phyloP scores from a whole-genome alignment of 2,888 invertebrate species.

The Drosophila pseudotakahashii region DNA sequence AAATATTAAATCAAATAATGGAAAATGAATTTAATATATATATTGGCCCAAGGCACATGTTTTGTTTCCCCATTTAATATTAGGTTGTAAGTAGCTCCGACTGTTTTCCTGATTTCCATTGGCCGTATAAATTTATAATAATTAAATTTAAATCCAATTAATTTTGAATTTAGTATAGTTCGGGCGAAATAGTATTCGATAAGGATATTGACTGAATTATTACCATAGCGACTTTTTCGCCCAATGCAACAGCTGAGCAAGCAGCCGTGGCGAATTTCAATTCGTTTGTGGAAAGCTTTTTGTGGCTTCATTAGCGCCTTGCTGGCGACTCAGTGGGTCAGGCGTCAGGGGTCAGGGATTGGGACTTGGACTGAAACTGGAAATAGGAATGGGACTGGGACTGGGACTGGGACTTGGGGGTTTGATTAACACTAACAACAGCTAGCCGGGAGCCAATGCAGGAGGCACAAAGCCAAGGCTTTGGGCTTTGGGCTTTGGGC shows the following conservation, averaged over 20 bases:
- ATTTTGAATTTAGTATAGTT: too few relatives aligned
- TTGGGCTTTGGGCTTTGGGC: slow-evolving; percentile 12
- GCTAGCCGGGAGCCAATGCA: slow-evolving; percentile 1
- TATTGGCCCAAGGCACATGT: too few relatives aligned
- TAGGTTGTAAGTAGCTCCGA: too few relatives aligned
- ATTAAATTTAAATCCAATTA: neutral
- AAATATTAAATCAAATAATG: too few relatives aligned
- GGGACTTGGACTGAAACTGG: neutral
- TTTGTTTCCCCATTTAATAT: too few relatives aligned
- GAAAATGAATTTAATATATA: too few relatives aligned
- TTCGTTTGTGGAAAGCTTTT: slow-evolving; percentile 57
- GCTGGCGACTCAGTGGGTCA: slow-evolving; percentile 7
- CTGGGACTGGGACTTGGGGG: too few relatives aligned
- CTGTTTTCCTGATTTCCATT: too few relatives aligned
- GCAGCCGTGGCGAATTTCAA: slow-evolving; percentile 36
- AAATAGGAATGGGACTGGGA: neutral
- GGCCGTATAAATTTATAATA: too few relatives aligned
- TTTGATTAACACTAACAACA: slow-evolving; percentile 60
- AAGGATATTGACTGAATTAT: neutral
- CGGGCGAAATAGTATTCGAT: neutral
- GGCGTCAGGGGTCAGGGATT: neutral
- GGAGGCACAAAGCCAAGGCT: slow-evolving; percentile 27
- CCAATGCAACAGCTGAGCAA: slow-evolving; percentile 19
- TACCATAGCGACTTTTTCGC: slow-evolving; percentile 3
- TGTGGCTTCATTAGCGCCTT: slow-evolving; percentile 72